Evolutionary conservation across 2,888 invertebrate genomes (phyloP).

Genomic region (Drosophila robusta): DNA sequence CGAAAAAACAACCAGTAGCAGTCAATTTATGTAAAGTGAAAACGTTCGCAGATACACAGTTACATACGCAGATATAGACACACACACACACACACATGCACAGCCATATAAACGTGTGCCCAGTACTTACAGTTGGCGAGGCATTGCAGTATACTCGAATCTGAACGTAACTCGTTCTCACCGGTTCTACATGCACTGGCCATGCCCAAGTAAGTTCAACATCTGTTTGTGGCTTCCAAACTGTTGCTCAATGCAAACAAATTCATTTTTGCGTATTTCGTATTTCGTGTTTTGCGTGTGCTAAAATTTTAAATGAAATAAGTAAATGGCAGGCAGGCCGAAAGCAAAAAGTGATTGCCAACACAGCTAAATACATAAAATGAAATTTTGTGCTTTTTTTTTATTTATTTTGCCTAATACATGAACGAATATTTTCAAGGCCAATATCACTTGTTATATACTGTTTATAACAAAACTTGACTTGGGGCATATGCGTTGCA

Average conservation of each 20-base stretch:
- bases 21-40: conserved; percentile 73
- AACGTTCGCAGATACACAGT: conserved; percentile 44
- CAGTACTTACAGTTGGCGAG: conserved; percentile 22
- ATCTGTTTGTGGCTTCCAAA: conserved; percentile 54
- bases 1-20: conserved; percentile 66
- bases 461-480: conserved; percentile 9
- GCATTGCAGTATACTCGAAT: conserved; percentile 16
- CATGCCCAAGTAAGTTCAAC: conserved; percentile 74
- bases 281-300: conserved; percentile 41
- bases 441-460: conserved; percentile 74
- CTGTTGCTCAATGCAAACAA: conserved; percentile 18
- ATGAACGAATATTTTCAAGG: conserved; percentile 70
- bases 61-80: conserved; percentile 8
- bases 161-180: conserved; percentile 56
- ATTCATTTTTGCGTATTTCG: background rate
- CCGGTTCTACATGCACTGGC: conserved; percentile 55
- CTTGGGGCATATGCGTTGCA: conserved; percentile 11
- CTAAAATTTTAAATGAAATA: conserved; percentile 58
- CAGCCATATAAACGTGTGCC: background rate
- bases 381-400: conserved; percentile 36
- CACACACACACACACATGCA: conserved; percentile 1
- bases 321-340: conserved; percentile 45
- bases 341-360: conserved; percentile 62
- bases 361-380: conserved; percentile 36
- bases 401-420: conserved; percentile 31